Base-by-base conservation (phyloP, 2,888 invertebrate species). In the Bursaphelenchus okinawaensis region DNA sequence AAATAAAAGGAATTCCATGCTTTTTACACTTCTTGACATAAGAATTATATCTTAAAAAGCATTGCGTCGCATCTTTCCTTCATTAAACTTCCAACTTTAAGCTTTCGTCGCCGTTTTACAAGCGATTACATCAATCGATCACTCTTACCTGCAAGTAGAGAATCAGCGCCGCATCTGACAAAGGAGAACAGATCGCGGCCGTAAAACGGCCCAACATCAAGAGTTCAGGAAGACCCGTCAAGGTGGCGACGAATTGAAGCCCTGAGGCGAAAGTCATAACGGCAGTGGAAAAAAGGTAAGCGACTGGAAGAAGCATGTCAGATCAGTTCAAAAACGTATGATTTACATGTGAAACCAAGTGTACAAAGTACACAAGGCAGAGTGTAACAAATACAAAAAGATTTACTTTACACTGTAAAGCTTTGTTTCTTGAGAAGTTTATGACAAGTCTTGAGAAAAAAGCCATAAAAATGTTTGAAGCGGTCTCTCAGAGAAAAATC, bases 61-160 rank as follows among this genome's bases (percentile, higher is more conserved):
- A n/a, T n/a, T n/a, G n/a, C n/a, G n/a, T n/a, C n/a, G n/a, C n/a
- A n/a, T n/a, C n/a, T n/a, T n/a, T n/a, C n/a, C n/a, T n/a, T n/a
- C n/a, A n/a, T n/a, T n/a, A n/a, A 12, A 12, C 40, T 12, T 40
- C 12, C 16, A 40, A 16, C 12, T 40, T 16, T 16, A 40, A 40
- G 16, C 40, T 40, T n/a, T n/a, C n/a, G n/a, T n/a, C n/a, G n/a
- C n/a, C n/a, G n/a, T n/a, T n/a, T n/a, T n/a, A n/a, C n/a, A n/a
- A n/a, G n/a, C n/a, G n/a, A n/a, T n/a, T n/a, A n/a, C n/a, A n/a
- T n/a, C n/a, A n/a, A n/a, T n/a, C n/a, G n/a, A n/a, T n/a, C n/a
- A n/a, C n/a, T n/a, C n/a, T 19, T 64, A 68, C 73, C 66, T 78
- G 78, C 1, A 78, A 70, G 56, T 78, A 78, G 3, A 78, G 70